A percentile compares a stretch with the other conserved stretches of the same genome.
These are phyloP conservation scores for Actinia tenebrosa DNA, from an alignment of 64 coral and sea anemone species.

Conservation along the genomic window DNA sequence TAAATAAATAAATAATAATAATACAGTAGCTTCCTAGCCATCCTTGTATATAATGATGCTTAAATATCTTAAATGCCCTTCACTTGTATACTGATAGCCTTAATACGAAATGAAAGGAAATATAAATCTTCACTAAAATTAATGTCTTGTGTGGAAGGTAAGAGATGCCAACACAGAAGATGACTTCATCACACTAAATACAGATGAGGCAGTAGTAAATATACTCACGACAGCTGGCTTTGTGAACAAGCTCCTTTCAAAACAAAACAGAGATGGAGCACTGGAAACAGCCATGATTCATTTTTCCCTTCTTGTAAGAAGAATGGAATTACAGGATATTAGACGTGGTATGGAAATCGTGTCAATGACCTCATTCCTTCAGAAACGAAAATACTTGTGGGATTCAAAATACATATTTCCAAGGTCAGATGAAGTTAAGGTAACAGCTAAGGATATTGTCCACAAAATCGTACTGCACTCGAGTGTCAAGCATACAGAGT, in stretches of 20 bases:
- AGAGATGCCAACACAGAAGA: slow-evolving; percentile 43
- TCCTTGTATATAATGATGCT: no score
- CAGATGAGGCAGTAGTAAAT: slow-evolving; percentile 7
- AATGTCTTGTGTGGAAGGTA: not conserved
- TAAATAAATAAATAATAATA: no score
- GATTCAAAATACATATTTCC: slow-evolving; percentile 32
- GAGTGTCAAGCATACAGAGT: no score
- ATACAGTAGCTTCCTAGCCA: no score
- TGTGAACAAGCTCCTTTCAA: slow-evolving; percentile 45
- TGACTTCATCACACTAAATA: slow-evolving; percentile 28
- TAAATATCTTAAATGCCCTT: no score
- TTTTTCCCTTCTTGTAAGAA: slow-evolving; percentile 24
- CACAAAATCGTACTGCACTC: no score
- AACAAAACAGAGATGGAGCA: slow-evolving; percentile 33
- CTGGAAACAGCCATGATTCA: slow-evolving; percentile 35
- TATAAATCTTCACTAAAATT: no score
- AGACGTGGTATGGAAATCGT: slow-evolving; percentile 37
- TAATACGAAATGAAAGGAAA: no score
- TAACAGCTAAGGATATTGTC: no score
- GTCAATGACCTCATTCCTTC: slow-evolving; percentile 16
- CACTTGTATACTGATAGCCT: no score
- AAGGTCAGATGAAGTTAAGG: no score
- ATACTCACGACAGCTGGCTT: slow-evolving; percentile 34
- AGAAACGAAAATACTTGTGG: not conserved
- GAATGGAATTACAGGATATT: slow-evolving; percentile 46